Evolutionary conservation across 2,113 vertebrate genomes (phyloP).

Genomic region (Oreotragus oreotragus): DNA sequence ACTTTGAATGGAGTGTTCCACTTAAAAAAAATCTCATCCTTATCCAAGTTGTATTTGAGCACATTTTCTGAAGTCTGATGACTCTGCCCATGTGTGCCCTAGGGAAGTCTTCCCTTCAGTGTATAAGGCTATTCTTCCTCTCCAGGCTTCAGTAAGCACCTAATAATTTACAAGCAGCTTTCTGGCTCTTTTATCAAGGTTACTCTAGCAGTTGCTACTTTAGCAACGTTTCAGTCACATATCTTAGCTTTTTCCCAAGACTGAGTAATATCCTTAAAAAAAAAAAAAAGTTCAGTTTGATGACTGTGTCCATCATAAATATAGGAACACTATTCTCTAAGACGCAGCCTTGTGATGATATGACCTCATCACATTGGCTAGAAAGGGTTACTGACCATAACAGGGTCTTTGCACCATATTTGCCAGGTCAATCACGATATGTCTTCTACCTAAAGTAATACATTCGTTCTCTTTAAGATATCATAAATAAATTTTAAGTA

Average conservation of each 20-base stretch:
- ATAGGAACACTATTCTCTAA: background rate
- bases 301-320: background rate
- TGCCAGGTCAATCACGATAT: fast-evolving
- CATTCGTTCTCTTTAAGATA: background rate
- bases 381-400: background rate
- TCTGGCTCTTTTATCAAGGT: background rate
- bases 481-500: background rate
- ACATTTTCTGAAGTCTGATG: background rate
- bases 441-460: background rate
- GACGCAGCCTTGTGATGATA: background rate
- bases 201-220: background rate
- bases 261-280: background rate
- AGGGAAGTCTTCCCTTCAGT: background rate
- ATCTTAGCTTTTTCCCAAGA: background rate
- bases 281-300: background rate
- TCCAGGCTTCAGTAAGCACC: background rate
- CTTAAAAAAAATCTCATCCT: background rate
- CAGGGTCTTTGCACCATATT: too few species aligned
- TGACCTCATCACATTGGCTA: background rate
- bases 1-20: background rate
- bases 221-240: background rate
- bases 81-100: background rate
- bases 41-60: background rate
- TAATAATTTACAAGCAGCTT: background rate
- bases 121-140: background rate